A percentile compares a stretch with the other conserved stretches of the same genome.
phyloP scores from a whole-genome alignment of 2,797 vertebrate genomes.

The Adelosebastes latens region DNA sequence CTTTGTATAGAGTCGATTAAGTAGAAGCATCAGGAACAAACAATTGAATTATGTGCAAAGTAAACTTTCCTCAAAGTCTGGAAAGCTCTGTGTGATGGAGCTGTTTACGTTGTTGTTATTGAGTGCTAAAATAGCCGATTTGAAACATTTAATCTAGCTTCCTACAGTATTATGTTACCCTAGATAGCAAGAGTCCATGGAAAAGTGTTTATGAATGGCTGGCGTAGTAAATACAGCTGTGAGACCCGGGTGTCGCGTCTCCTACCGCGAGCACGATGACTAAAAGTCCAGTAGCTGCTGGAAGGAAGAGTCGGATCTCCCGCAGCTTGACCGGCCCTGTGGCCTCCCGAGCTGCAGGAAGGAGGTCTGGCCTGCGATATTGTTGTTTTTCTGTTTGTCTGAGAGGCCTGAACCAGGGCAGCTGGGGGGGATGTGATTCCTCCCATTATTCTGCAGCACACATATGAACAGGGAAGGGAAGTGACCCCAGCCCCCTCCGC shows the following conservation, averaged over 20 bases:
- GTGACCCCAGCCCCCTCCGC: constrained; percentile 53
- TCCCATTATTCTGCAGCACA: constrained; percentile 67
- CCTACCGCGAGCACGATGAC: constrained; percentile 44
- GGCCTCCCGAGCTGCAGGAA: constrained; percentile 70
- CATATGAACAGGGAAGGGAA: constrained; percentile 67
- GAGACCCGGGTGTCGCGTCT: constrained; percentile 50
- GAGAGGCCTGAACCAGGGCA: constrained; percentile 69
- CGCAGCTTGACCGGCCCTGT: constrained; percentile 55
- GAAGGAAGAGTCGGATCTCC: constrained; percentile 62
- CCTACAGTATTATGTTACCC: neutral
- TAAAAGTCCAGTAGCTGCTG: constrained; percentile 66
- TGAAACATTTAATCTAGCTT: constrained; percentile 34
- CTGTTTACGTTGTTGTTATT: constrained; percentile 14
- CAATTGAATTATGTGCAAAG: constrained; percentile 59
- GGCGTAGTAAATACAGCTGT: constrained; percentile 60
- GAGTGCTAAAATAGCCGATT: constrained; percentile 21
- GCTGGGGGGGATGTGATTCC: constrained; percentile 69
- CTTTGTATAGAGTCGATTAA: constrained; percentile 60
- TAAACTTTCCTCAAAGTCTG: constrained; percentile 70
- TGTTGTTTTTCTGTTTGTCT: constrained; percentile 77
- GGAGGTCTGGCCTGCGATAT: constrained; percentile 58
- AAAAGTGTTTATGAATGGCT: constrained; percentile 44
- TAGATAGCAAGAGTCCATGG: constrained; percentile 5
- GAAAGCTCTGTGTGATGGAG: constrained; percentile 27
- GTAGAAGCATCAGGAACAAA: constrained; percentile 48